Evolutionary conservation across 2,797 vertebrate genomes (phyloP), one percentile per base, ranked within the genome.

Genomic region (Phataginus tricuspis): DNA sequence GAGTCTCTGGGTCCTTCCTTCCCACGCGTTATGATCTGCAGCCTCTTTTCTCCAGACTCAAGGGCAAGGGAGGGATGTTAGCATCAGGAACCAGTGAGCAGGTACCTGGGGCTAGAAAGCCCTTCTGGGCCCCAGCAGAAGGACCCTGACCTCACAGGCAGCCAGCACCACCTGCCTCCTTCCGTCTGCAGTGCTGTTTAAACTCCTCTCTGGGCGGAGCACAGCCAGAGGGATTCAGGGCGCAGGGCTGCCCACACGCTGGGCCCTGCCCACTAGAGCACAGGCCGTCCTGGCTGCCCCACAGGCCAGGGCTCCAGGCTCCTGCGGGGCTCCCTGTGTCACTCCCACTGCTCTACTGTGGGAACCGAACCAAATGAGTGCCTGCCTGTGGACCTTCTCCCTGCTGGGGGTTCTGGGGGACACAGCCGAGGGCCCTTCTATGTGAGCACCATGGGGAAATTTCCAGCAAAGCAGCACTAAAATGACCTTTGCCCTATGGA

Each of bases 161-260:
- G 12, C 34, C 11, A 23, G 14, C n/a, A 19, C 51, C 0, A 0
- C 12, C 53, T 19, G 1, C 55, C 27, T 29, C 64, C 25, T 55
- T 84, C 37, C 19, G 0, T 29, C 12, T 21, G 68, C 29, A 21
- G 6, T 21, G 4, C 25, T n/a, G 31, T 68, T 53, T 66, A 31
- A 75, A 69, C 25, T 1, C 42, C 34, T 55, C 61, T 13, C 85
- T 37, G 14, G 53, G 25, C 0, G 0, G 4, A 74, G 37, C 6
- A 16, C 49, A 42, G 66, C 42, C 27, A 18, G 8, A 4, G 61
- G 51, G 23, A 15, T 14, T 7, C n/a, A n/a, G 59, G 23, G 49
- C 4, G 3, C 6, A 1, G 9, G 51, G 23, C 27, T 57, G 45
- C 45, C 21, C 4, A 1, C 39, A 53, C 4, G 1, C 42, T 13